phyloP scores from a whole-genome alignment of 2,888 invertebrate species.

The Diogma glabrata region DNA sequence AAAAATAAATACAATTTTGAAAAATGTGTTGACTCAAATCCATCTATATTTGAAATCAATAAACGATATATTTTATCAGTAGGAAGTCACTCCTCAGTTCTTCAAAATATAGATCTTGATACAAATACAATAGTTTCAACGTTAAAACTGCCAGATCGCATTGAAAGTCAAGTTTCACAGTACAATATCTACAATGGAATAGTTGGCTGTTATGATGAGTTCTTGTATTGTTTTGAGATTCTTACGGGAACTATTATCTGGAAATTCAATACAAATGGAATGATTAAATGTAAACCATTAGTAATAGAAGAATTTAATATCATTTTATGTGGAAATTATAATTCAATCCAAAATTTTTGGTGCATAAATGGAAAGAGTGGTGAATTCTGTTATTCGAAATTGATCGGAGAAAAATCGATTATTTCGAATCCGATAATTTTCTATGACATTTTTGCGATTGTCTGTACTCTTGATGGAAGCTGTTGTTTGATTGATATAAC shows the following conservation, averaged over 20 bases:
- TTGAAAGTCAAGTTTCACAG: constrained; percentile 55
- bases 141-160: constrained; percentile 48
- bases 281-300: constrained; percentile 39
- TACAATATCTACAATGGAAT: constrained; percentile 40
- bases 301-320: constrained; percentile 49
- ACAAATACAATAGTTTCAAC: constrained; percentile 41
- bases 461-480: constrained; percentile 44
- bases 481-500: constrained; percentile 37
- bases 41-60: constrained; percentile 40
- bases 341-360: constrained; percentile 30
- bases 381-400: constrained; percentile 25
- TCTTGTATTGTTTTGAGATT: constrained; percentile 51
- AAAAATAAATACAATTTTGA: constrained; percentile 43
- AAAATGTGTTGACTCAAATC: constrained; percentile 77
- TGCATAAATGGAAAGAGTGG: constrained; percentile 23
- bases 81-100: constrained; percentile 63
- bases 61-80: constrained; percentile 38
- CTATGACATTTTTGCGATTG: constrained; percentile 28
- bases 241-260: constrained; percentile 44
- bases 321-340: constrained; percentile 41
- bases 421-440: constrained; percentile 38
- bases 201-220: constrained; percentile 68
- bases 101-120: constrained; percentile 46
- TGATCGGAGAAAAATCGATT: constrained; percentile 39
- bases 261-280: constrained; percentile 40